A percentile compares a stretch with the other conserved stretches of the same genome.
These are phyloP conservation scores for Epiblema foenella DNA, from an alignment of 2,888 invertebrate species.

Conservation along the genomic window DNA sequence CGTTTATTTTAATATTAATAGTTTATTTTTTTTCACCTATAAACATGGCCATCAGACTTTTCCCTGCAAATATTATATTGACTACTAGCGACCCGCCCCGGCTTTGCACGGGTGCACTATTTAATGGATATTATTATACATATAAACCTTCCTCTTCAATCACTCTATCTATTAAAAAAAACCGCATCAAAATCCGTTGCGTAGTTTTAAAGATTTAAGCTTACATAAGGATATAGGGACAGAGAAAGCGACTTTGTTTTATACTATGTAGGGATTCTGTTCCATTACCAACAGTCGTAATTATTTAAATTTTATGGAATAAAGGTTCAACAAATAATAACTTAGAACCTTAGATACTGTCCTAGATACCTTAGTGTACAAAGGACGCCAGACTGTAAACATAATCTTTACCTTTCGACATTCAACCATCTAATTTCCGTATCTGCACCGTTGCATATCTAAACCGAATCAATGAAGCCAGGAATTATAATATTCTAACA, in stretches of 20 bases:
- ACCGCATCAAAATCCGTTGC: no score
- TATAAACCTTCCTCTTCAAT: no score
- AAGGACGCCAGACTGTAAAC: constrained; percentile 14
- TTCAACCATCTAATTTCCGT: constrained; percentile 43
- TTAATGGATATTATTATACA: no score
- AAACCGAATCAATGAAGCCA: constrained; percentile 46
- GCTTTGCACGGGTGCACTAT: no score
- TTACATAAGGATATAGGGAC: no score
- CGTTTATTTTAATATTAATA: no score
- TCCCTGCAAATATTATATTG: neutral
- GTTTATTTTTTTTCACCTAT: no score
- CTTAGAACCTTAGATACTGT: constrained; percentile 2
- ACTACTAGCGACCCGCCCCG: no score
- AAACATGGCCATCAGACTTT: neutral
- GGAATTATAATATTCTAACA: constrained; percentile 57
- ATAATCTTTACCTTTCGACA: constrained; percentile 38
- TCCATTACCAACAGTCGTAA: constrained; percentile 1
- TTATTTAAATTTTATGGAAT: constrained; percentile 13
- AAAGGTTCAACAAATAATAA: constrained; percentile 23
- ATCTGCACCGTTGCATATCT: constrained; percentile 36
- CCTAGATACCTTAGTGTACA: constrained; percentile 24
- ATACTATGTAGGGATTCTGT: no score
- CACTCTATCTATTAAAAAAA: no score
- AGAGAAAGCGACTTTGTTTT: no score
- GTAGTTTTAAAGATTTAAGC: no score